Conservation (phyloP, 1,140 invertebrate species). For the Manduca sexta region DNA sequence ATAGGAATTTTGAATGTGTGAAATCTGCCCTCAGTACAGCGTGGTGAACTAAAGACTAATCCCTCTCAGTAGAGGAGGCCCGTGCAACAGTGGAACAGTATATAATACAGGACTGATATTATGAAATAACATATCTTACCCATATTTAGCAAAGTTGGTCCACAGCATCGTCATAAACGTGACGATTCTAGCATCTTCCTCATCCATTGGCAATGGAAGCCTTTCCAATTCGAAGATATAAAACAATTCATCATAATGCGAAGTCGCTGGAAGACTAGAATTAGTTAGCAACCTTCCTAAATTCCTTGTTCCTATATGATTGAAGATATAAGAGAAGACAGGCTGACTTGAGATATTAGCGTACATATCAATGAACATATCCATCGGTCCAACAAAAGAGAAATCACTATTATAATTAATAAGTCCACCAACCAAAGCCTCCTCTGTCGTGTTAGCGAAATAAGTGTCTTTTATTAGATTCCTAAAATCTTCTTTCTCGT, state of each 20-base stretch:
- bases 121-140: conserved; percentile 37
- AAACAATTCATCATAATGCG: conserved; percentile 52
- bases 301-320: conserved; percentile 55
- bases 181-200: conserved; percentile 53
- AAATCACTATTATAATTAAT: conserved; percentile 62
- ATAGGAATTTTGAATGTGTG: too few species aligned
- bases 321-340: conserved; percentile 53
- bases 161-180: conserved; percentile 65
- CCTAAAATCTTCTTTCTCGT: conserved; percentile 42
- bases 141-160: conserved; percentile 68
- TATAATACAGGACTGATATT: neutral
- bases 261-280: conserved; percentile 46
- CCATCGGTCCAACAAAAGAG: conserved; percentile 48
- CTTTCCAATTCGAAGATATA: conserved; percentile 60
- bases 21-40: too few species aligned
- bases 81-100: too few species aligned
- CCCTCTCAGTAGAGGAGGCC: too few species aligned
- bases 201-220: conserved; percentile 47
- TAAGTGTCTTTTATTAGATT: conserved; percentile 46
- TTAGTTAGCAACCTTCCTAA: conserved; percentile 51
- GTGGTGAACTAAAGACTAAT: too few species aligned
- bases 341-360: conserved; percentile 35
- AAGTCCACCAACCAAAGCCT: conserved; percentile 45
- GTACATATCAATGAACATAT: conserved; percentile 45
- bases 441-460: conserved; percentile 47